phyloP scores from a whole-genome alignment of 30 jellyfish, hydroid and myxozoan species.

The Pseudorhiza aurosa region DNA sequence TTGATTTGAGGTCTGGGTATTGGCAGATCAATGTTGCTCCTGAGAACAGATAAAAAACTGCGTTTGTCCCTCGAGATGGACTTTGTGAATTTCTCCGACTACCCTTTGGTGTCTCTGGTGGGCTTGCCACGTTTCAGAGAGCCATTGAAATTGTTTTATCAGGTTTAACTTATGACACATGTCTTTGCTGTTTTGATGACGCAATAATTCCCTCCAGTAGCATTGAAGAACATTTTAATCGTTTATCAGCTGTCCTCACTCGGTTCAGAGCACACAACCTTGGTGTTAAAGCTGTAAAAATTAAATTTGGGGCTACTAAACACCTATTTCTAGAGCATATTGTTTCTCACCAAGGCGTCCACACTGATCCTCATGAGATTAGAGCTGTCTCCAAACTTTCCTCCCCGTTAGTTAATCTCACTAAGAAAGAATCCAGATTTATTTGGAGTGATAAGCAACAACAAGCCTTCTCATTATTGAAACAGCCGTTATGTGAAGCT shows the following conservation, averaged over 20 bases:
- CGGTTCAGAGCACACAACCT: conserved; percentile 32
- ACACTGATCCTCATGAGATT: conserved; percentile 38
- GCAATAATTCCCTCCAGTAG: conserved; percentile 40
- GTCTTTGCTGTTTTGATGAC: conserved; percentile 61
- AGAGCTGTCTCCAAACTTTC: conserved; percentile 47
- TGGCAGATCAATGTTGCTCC: conserved; percentile 63
- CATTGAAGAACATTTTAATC: conserved; percentile 36
- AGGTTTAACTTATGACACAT: conserved; percentile 52
- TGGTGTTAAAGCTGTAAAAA: conserved; percentile 40
- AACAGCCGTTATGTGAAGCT: conserved; percentile 27
- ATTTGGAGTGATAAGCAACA: conserved; percentile 46
- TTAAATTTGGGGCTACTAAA: conserved; percentile 41
- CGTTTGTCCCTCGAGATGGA: conserved; percentile 23
- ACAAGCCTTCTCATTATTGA: conserved; percentile 54
- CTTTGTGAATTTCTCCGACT: conserved; percentile 40
- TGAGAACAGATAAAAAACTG: conserved; percentile 49
- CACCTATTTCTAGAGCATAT: conserved; percentile 63
- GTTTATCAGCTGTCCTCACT: conserved; percentile 22
- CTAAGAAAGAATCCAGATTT: conserved; percentile 20
- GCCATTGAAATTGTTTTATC: conserved; percentile 46
- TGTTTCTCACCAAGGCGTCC: conserved; percentile 39
- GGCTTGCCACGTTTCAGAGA: conserved; percentile 71
- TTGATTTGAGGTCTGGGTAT: conserved; percentile 61
- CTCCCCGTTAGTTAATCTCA: conserved; percentile 37
- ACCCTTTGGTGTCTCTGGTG: conserved; percentile 76